phyloP scores from a whole-genome alignment of 2,113 vertebrate species.

The Thamnophis sirtalis region DNA sequence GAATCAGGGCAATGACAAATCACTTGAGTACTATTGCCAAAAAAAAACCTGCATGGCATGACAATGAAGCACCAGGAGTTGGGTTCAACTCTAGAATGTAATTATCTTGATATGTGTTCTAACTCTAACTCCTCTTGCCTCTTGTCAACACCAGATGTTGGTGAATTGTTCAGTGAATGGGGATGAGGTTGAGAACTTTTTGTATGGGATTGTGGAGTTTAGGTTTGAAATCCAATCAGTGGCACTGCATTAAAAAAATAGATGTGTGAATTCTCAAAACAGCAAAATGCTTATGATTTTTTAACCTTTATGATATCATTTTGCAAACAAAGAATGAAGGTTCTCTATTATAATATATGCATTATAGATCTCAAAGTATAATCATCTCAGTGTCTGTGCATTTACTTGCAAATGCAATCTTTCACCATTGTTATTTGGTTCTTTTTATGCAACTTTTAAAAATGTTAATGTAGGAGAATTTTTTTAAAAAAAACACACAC shows the following conservation, averaged over 20 bases:
- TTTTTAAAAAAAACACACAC: background rate
- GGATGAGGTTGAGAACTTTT: slow-evolving; percentile 40
- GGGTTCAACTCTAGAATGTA: background rate
- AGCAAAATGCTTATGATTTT: slow-evolving; percentile 34
- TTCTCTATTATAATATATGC: background rate
- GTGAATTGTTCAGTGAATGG: slow-evolving; percentile 19
- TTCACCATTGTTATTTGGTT: slow-evolving; percentile 14
- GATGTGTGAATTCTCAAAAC: slow-evolving; percentile 34
- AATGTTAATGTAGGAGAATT: background rate
- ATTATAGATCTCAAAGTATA: slow-evolving; percentile 15
- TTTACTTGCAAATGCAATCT: slow-evolving; percentile 1
- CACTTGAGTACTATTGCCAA: background rate
- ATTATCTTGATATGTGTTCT: background rate
- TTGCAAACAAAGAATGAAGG: background rate
- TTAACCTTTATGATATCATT: slow-evolving; percentile 26
- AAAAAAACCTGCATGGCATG: background rate
- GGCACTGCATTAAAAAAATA: slow-evolving; percentile 11
- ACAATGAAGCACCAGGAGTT: background rate
- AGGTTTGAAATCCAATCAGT: slow-evolving; percentile 50
- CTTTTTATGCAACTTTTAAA: background rate
- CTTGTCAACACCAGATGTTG: background rate
- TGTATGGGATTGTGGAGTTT: slow-evolving; percentile 16
- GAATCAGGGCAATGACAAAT: background rate
- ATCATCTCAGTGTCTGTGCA: background rate
- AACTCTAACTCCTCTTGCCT: background rate